Evolutionary conservation across 1,140 invertebrate species (phyloP).

Genomic region (Aphelenchoides besseyi): DNA sequence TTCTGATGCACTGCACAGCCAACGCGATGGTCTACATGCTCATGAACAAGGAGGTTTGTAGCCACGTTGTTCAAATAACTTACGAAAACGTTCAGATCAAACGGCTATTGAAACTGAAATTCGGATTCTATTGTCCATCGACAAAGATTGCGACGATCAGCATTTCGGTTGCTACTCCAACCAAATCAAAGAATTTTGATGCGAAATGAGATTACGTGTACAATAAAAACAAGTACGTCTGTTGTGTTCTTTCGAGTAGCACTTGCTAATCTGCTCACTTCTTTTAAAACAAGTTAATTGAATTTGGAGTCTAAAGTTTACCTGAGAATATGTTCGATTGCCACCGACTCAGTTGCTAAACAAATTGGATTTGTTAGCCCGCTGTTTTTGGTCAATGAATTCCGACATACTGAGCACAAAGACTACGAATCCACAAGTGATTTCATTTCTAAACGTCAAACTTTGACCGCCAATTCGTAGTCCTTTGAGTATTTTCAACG

Average conservation of each 20-base stretch:
- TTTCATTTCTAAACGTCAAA: neutral
- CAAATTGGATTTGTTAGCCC: too few species aligned
- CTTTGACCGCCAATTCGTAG: neutral
- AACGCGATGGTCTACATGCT: neutral
- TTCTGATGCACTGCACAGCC: conserved; percentile 3
- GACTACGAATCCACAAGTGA: too few species aligned
- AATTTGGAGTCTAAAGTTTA: neutral
- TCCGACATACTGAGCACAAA: too few species aligned
- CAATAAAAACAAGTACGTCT: neutral
- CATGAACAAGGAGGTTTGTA: conserved; percentile 14
- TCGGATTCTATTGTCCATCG: neutral
- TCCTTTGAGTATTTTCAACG: too few species aligned
- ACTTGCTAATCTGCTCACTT: neutral
- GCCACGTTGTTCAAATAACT: neutral
- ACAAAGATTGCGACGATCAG: neutral
- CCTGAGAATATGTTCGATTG: too few species aligned
- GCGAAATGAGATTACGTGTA: neutral
- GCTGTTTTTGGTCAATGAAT: too few species aligned
- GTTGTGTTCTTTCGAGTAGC: neutral
- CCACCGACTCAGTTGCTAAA: too few species aligned
- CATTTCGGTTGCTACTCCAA: neutral
- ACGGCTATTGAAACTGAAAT: neutral
- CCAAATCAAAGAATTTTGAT: neutral
- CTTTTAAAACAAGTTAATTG: neutral
- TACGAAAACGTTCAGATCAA: conserved; percentile 1